Base-by-base conservation (phyloP, 37 sponge, comb jelly and placozoan genomes). In the Haliclona indistincta region DNA sequence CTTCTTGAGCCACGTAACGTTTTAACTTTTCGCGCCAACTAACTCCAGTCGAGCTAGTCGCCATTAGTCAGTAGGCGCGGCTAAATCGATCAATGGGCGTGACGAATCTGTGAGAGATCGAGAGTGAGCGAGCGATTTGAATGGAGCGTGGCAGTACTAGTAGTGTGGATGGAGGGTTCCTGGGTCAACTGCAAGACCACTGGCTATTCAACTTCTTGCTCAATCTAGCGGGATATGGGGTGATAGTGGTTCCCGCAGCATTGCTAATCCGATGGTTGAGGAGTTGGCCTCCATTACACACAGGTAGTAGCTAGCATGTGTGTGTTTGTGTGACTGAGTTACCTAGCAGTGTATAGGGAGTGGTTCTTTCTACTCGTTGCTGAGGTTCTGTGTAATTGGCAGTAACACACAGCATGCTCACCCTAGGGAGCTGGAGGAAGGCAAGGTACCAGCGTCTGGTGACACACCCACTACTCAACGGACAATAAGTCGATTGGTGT, bases 181-280 rank as follows among this genome's bases (percentile, higher is more conserved):
- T 75, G 70, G 47, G 30, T 62, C 36, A 32, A 30, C 40, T 81
- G 2, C 79, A 78, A 49, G 86, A 86, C 6, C 65, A 92, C 72
- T 93, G 98, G 92, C 64, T 97, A 39, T 77, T 74, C 30, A 83
- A 84, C 64, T 91, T 97, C 44, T 8, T 88, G 0, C 83, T 93
- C 54, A 97, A 97, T 64, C 76, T 97, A 20, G 63, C 88, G 0
- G 91, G 89, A 20, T 97, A 93, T 78, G 83, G 70, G 0, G 70
- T 88, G 28, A 75, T 97, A 54, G 74, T 97, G 22, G 66, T 91
- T 2, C 98, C 98, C 0, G 89, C 88, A 0, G 85, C 85, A 1
- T 43, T 94, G 19, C 70, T 91, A 29, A 88, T 97, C 49, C 77
- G 79, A 15, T 67, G 45, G 29, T 70, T 89, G 68, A 85, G 91